Base-by-base conservation (phyloP, 1,140 invertebrate species). In the Leptinotarsa lineolata region DNA sequence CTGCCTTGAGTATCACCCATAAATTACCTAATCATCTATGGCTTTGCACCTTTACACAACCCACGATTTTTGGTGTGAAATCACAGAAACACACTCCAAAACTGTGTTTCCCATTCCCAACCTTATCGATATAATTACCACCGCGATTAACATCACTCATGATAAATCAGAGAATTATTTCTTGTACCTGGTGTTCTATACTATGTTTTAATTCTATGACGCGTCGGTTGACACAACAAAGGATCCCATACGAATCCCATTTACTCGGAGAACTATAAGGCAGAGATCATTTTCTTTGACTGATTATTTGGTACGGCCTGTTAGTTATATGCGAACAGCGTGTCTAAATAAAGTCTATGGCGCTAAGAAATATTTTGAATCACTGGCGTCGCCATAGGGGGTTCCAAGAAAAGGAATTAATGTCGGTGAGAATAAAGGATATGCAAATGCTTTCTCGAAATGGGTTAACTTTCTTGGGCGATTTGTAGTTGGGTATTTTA, bases 311-410 rank as follows among this genome's bases (percentile, higher is more conserved):
- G 60, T 63, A 63, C 21, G 60, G 60, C 60, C 60, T 63, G 60
- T 63, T 63, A 63, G 60, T 63, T 63, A 63, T 63, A 63, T 63
- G 60, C 22, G 60, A 63, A 63, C 60, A 63, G 15, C 60, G 60
- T 63, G 60, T 63, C 60, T 63, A 63, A 63, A 63, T 63, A 63
- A 63, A 63, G 60, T 63, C 60, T 63, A 63, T 63, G 60, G 60
- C 60, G 60, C 60, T 63, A 21, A 63, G 60, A 63, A 63, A 63
- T 24, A 63, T 63, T 54, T 63, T 16, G 60, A 63, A 24, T 63
- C 60, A 63, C 60, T 63, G 60, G 60, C 60, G 60, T 63, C 18
- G 60, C 60, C 60, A 20, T 20, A 21, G 60, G 20, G 60, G 60
- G 60, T 63, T 63, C 60, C 20, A 13, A 63, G 60, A 63, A 63